Evolutionary conservation across 2,888 invertebrate genomes (phyloP).

Genomic region (Eugnorisma glareosa): DNA sequence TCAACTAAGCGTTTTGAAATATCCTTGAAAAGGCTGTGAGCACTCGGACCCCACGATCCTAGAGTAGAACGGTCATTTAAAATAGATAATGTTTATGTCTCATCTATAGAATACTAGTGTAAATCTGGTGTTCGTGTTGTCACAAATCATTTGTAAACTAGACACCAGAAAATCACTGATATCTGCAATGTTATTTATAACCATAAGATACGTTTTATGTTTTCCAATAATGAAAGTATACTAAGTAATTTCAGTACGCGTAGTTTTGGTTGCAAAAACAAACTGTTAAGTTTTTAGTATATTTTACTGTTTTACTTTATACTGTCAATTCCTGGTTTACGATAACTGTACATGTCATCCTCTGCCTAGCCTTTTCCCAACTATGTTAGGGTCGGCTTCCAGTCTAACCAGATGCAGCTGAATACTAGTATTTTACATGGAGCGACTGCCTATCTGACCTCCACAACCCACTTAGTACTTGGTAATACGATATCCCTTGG

Average conservation of each 20-base stretch:
- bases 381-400: too few relatives aligned
- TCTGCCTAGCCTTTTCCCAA: too few relatives aligned
- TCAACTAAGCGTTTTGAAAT: too few relatives aligned
- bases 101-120: not conserved
- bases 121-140: not conserved
- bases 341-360: not conserved
- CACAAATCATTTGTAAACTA: not conserved
- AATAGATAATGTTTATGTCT: too few relatives aligned
- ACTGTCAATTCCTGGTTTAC: not conserved
- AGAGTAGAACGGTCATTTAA: too few relatives aligned
- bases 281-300: slow-evolving; percentile 6
- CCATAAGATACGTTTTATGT: not conserved
- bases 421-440: too few relatives aligned
- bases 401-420: too few relatives aligned
- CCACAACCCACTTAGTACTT: not conserved
- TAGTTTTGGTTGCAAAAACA: slow-evolving; percentile 1
- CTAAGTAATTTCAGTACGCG: not conserved
- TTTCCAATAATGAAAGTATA: not conserved
- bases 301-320: not conserved
- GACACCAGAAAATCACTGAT: not conserved
- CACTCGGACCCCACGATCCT: too few relatives aligned
- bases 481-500: not conserved
- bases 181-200: not conserved
- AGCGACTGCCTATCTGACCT: too few relatives aligned
- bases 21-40: too few relatives aligned